Conservation (phyloP, 2,113 vertebrate genomes). For the Sminthopsis crassicaudata region DNA sequence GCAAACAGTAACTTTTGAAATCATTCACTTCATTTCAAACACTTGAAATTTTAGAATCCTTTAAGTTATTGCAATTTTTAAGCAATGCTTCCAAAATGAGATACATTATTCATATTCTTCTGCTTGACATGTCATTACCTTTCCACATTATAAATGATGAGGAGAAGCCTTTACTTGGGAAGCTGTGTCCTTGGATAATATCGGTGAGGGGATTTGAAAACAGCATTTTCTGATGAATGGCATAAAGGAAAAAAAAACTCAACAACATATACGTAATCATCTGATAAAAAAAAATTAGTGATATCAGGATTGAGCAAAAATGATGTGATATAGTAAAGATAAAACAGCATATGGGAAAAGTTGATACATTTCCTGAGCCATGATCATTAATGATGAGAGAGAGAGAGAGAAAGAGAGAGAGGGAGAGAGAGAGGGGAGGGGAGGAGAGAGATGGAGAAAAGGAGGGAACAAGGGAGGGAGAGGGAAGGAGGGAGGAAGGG, state of each 20-base stretch:
- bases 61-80: slow-evolving; percentile 40
- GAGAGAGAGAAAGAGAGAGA: too few species aligned
- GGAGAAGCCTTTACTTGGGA: slow-evolving; percentile 19
- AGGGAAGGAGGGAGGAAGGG: too few species aligned
- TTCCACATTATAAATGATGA: slow-evolving; percentile 19
- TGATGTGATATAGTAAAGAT: background rate
- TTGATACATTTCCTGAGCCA: background rate
- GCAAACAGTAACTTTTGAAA: background rate
- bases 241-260: background rate
- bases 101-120: slow-evolving; percentile 51
- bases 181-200: slow-evolving; percentile 44
- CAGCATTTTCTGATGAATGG: slow-evolving; percentile 40
- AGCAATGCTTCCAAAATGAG: slow-evolving; percentile 50
- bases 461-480: too few species aligned
- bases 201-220: slow-evolving; percentile 29
- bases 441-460: too few species aligned
- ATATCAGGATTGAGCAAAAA: too few species aligned
- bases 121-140: slow-evolving; percentile 52
- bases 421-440: too few species aligned
- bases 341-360: background rate
- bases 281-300: background rate
- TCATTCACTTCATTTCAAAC: background rate
- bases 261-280: slow-evolving; percentile 4
- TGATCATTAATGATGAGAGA: background rate
- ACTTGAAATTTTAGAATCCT: slow-evolving; percentile 23